Evolutionary conservation across 2,888 invertebrate species (phyloP), one percentile per base, ranked within the genome.

Genomic region (Neoascia interrupta): DNA sequence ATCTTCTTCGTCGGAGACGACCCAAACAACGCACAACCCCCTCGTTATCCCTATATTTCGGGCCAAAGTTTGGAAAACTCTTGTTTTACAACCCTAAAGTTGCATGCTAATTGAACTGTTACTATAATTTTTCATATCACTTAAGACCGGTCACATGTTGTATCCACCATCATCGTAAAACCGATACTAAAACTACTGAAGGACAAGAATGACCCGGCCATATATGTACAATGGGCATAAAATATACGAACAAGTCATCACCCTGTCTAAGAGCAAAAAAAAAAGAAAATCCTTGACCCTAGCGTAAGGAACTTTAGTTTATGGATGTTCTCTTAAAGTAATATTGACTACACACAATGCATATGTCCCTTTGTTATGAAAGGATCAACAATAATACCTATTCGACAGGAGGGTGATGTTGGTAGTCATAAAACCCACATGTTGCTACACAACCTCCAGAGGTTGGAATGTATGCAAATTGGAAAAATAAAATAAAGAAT

Each of bases 121-220:
- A 64, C 45, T 58, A 58, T 54, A 60, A 79, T 79, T 73, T 61
- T 79, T 76, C 58, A 60, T 72, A 72, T 72, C 76, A 60, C 70
- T 70, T 43, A 53, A 53, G 63, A 64, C 26, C 34, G 66, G 73
- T 54, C 64, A 73, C 76, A 72, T 66, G 41, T 54, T 54, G 73
- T 34, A 61, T 53, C 36, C 34, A 28, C 49, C 63, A 56, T 69
- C 61, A 72, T 76, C 75, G 70, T 75, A 75, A 79, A 79, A 53
- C n/a, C 21, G 34, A 43, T 19, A 58, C 19, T 76, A 76, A 79
- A 73, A 79, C 49, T 63, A 21, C 36, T 54, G 23, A 51, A 58
- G 37, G 54, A 54, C 36, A 43, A 36, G 6, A 61, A 16, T 69
- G 53, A 37, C 43, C 70, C 36, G 34, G 34, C 5, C 13, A 51